Conservation (phyloP, 2,113 vertebrate species). For the Orycteropus afer region DNA sequence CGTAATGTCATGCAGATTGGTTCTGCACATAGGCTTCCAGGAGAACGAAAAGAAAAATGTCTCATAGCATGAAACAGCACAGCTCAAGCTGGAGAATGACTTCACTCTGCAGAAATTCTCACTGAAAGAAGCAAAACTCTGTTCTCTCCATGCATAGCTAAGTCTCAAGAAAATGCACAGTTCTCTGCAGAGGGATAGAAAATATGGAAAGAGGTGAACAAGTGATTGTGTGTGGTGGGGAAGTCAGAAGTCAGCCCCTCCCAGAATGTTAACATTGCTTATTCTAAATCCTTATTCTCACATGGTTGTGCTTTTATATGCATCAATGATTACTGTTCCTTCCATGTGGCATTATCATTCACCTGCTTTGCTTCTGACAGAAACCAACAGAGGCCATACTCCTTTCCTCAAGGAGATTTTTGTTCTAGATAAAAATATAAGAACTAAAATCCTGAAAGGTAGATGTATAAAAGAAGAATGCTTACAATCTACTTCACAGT, state of each 20-base stretch:
- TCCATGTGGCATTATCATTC: neutral
- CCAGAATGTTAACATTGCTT: neutral
- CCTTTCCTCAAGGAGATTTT: neutral
- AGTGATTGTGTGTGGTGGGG: no score
- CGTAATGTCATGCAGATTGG: neutral
- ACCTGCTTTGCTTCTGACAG: neutral
- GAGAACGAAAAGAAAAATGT: neutral
- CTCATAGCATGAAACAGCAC: neutral
- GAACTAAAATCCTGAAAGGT: neutral
- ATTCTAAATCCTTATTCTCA: neutral
- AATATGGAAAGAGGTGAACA: neutral
- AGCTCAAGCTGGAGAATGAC: neutral
- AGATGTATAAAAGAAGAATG: neutral
- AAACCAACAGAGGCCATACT: neutral
- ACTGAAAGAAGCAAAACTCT: neutral
- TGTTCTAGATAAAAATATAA: neutral
- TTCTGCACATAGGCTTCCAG: neutral
- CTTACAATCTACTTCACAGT: fast-evolving
- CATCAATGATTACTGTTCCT: neutral
- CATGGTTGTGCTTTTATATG: neutral
- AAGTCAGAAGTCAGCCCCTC: neutral
- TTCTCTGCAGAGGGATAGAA: neutral
- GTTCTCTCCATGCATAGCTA: neutral
- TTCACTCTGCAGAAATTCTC: neutral
- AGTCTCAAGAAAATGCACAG: neutral